These are phyloP conservation scores for Harmothoe impar DNA, from an alignment of 2,888 invertebrate species.

Conservation along the genomic window DNA sequence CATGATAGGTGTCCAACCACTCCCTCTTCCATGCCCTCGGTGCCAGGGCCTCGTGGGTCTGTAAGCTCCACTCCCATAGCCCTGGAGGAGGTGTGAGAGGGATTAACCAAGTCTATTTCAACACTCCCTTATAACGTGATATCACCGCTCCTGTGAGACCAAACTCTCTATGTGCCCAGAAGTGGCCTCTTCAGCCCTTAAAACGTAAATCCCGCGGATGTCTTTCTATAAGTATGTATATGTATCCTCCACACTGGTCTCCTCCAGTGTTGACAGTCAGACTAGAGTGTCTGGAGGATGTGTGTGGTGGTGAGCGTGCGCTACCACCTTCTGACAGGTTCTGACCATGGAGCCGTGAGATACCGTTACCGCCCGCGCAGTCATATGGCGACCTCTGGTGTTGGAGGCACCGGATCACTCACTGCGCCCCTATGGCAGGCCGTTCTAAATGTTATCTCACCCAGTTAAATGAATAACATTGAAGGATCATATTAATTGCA, in stretches of 20 bases:
- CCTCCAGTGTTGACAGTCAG: neutral
- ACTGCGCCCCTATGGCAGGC: neutral
- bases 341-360: neutral
- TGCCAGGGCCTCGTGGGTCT: neutral
- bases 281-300: neutral
- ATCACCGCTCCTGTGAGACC: neutral
- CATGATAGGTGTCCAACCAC: neutral
- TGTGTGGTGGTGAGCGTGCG: slow-evolving; percentile 10
- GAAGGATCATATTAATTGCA: no score
- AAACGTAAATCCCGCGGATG: slow-evolving; percentile 5
- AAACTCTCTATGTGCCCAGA: neutral
- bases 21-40: neutral
- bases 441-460: no score
- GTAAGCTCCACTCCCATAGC: slow-evolving; percentile 47
- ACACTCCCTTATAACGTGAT: neutral
- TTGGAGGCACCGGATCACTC: neutral
- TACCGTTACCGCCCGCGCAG: neutral
- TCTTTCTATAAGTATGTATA: neutral
- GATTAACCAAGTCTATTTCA: neutral
- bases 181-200: neutral
- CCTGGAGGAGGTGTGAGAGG: neutral
- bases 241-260: neutral
- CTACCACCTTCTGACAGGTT: neutral
- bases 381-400: neutral
- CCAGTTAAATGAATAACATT: no score